Evolutionary conservation across 1,140 invertebrate genomes (phyloP).

Genomic region (Microplitis demolitor): DNA sequence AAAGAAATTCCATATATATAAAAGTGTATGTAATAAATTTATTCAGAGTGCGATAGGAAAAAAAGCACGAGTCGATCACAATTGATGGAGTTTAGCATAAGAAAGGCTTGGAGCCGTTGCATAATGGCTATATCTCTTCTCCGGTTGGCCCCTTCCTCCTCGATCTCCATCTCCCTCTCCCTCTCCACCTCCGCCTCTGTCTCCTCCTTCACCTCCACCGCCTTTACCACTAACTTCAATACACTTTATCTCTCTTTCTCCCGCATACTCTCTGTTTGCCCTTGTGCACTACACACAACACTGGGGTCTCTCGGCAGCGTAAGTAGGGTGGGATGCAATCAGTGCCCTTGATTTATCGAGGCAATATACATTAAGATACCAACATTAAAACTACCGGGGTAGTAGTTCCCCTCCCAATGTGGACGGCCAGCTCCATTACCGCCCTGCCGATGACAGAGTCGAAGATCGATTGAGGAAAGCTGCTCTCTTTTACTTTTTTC

Average conservation of each 20-base stretch:
- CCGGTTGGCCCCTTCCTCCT: background rate
- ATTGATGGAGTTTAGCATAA: conserved; percentile 46
- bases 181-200: conserved; percentile 5
- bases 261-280: background rate
- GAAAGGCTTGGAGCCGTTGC: conserved; percentile 42
- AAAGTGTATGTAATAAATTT: conserved; percentile 1
- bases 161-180: background rate
- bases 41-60: background rate
- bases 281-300: background rate
- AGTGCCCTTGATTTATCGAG: conserved; percentile 59
- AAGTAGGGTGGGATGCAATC: conserved; percentile 55
- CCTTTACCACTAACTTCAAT: background rate
- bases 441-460: conserved; percentile 42
- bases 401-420: conserved; percentile 39
- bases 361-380: conserved; percentile 63
- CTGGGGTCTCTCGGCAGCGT: conserved; percentile 10
- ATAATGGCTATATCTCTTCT: conserved; percentile 40
- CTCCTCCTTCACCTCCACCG: background rate
- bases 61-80: conserved; percentile 26
- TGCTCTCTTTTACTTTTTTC: conserved; percentile 3
- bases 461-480: conserved; percentile 34
- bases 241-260: conserved; percentile 14
- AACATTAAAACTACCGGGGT: conserved; percentile 59
- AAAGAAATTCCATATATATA: background rate
- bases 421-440: conserved; percentile 43